Conservation (phyloP, 2,888 invertebrate genomes). For the Epirrita christyi region DNA sequence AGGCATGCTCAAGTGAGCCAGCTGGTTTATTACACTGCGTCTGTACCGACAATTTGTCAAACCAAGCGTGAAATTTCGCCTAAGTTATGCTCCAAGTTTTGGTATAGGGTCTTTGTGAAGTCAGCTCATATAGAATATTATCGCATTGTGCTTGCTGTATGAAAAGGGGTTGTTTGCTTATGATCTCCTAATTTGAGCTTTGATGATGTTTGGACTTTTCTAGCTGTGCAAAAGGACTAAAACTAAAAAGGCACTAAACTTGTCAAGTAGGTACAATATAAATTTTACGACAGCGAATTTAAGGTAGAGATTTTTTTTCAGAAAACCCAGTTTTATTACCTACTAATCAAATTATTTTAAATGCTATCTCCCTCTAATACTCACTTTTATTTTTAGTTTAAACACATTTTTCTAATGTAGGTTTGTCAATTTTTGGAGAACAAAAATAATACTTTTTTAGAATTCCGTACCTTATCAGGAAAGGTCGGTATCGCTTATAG, state of each 20-base stretch:
- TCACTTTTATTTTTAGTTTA: no score
- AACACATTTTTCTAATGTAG: no score
- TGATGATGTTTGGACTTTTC: constrained; percentile 19
- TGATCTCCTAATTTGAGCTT: constrained; percentile 26
- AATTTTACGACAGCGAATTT: no score
- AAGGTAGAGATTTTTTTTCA: no score
- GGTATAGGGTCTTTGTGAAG: constrained; percentile 35
- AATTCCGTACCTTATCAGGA: no score
- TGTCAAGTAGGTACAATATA: not conserved
- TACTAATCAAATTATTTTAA: no score
- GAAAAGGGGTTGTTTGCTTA: constrained; percentile 27
- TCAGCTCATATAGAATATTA: constrained; percentile 26
- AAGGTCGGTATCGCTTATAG: no score
- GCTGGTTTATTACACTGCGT: constrained; percentile 1
- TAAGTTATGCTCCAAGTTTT: constrained; percentile 40
- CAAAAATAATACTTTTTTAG: no score
- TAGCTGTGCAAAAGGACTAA: not conserved
- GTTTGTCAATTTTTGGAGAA: no score
- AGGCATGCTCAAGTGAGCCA: not conserved
- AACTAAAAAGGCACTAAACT: not conserved
- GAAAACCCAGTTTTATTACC: no score
- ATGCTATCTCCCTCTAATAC: no score
- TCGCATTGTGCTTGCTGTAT: constrained; percentile 28
- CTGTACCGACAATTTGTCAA: constrained; percentile 40
- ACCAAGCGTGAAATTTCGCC: constrained; percentile 41